These are phyloP conservation scores for Orgyia antiqua DNA, from an alignment of 2,888 invertebrate species.

Conservation along the genomic window DNA sequence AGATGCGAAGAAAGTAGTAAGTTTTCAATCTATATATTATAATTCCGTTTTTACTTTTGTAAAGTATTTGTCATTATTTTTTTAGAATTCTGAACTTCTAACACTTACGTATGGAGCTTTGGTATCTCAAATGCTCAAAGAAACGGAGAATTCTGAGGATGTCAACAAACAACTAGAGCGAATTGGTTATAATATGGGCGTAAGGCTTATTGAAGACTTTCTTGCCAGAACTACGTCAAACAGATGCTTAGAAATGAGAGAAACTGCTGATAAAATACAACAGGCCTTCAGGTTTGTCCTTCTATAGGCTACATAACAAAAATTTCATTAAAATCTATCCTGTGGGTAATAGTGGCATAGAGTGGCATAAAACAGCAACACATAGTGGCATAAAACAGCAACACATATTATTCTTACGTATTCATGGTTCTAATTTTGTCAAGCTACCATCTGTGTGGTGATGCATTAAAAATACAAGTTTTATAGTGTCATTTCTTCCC, in stretches of 20 bases:
- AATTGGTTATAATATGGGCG: slow-evolving; percentile 99
- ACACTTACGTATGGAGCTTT: slow-evolving; percentile 98
- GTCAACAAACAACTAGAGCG: slow-evolving; percentile 97
- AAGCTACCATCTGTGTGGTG: no score
- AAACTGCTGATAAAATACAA: slow-evolving; percentile 97
- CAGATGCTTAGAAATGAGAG: slow-evolving; percentile 95
- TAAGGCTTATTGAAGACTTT: slow-evolving; percentile 98
- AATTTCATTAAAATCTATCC: no score
- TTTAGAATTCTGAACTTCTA: slow-evolving; percentile 96
- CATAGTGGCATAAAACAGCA: no score
- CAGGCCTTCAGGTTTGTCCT: slow-evolving; percentile 79
- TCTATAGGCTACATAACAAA: no score
- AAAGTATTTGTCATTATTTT: slow-evolving; percentile 20
- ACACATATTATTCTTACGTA: no score
- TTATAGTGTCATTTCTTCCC: no score
- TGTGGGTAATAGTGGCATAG: no score
- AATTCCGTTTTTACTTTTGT: no score
- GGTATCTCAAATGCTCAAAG: slow-evolving; percentile 97
- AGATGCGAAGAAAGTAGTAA: slow-evolving; percentile 88
- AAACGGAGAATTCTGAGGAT: slow-evolving; percentile 97
- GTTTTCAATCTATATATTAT: slow-evolving; percentile 24
- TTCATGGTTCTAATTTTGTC: no score
- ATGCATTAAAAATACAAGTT: no score
- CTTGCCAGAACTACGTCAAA: slow-evolving; percentile 93
- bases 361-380: no score